Evolutionary conservation across 2,113 vertebrate species (phyloP).

Genomic region (Larimichthys polyactis): DNA sequence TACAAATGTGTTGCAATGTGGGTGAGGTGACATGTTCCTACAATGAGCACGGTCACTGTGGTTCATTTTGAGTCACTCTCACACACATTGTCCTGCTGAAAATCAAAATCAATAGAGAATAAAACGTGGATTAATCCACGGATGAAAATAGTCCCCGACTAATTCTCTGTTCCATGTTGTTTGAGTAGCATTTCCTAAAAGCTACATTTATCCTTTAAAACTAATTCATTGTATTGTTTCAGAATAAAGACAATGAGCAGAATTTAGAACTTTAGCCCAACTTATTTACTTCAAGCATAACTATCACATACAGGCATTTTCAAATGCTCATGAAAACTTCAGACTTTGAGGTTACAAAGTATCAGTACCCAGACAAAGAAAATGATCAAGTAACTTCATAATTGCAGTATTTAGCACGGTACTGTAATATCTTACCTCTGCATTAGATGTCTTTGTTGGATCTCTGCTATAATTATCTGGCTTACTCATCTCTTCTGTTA

Average conservation of each 20-base stretch:
- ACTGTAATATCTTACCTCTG: conserved; percentile 15
- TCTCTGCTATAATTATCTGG: conserved; percentile 41
- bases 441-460: conserved; percentile 27
- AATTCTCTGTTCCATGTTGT: background rate
- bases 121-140: background rate
- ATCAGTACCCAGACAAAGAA: background rate
- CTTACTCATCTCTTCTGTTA: conserved; percentile 33
- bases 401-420: conserved; percentile 24
- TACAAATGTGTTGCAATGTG: background rate
- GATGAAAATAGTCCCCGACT: background rate
- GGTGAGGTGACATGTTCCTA: background rate
- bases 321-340: background rate
- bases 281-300: background rate
- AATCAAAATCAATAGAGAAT: background rate
- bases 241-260: background rate
- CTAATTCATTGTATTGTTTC: background rate
- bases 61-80: background rate
- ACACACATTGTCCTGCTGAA: background rate
- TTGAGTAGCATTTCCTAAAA: background rate
- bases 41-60: background rate
- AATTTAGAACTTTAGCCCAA: background rate
- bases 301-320: background rate
- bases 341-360: background rate
- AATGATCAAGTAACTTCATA: conserved; percentile 27
- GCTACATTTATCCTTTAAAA: too few species aligned